phyloP scores from a whole-genome alignment of 2,888 invertebrate genomes.

The Tipula lateralis region DNA sequence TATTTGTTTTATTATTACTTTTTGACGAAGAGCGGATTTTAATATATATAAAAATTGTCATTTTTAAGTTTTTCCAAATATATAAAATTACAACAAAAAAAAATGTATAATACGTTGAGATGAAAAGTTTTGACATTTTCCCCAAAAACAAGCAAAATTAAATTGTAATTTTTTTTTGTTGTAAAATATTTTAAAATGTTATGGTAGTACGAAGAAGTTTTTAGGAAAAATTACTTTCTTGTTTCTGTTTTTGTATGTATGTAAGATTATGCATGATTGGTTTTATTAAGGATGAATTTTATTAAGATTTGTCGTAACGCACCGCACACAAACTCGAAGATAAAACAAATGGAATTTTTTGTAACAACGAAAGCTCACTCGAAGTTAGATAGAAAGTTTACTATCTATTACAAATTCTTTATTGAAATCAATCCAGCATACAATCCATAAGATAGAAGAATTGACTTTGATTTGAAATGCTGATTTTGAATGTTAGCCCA shows the following conservation, averaged over 20 bases:
- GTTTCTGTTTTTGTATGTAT: background rate
- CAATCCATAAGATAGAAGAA: too few species aligned
- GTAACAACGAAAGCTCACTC: too few species aligned
- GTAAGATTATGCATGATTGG: background rate
- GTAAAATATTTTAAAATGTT: background rate
- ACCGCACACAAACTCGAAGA: background rate
- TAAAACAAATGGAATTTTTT: background rate
- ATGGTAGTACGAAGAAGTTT: background rate
- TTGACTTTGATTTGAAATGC: too few species aligned
- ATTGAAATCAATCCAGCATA: too few species aligned
- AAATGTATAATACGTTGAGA: background rate
- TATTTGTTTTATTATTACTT: conserved; percentile 24
- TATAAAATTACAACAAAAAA: background rate
- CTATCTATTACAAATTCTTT: too few species aligned
- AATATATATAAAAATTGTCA: conserved; percentile 8
- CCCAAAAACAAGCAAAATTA: background rate
- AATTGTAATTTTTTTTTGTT: background rate
- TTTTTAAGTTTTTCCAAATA: background rate
- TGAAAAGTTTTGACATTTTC: conserved; percentile 4
- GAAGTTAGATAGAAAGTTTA: too few species aligned
- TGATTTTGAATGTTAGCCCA: too few species aligned
- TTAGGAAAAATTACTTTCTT: background rate
- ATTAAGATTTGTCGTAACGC: background rate
- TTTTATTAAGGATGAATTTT: background rate
- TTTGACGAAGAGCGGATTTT: conserved; percentile 15